phyloP scores from a whole-genome alignment of 2,797 vertebrate species.

The Myotis findleyi region DNA sequence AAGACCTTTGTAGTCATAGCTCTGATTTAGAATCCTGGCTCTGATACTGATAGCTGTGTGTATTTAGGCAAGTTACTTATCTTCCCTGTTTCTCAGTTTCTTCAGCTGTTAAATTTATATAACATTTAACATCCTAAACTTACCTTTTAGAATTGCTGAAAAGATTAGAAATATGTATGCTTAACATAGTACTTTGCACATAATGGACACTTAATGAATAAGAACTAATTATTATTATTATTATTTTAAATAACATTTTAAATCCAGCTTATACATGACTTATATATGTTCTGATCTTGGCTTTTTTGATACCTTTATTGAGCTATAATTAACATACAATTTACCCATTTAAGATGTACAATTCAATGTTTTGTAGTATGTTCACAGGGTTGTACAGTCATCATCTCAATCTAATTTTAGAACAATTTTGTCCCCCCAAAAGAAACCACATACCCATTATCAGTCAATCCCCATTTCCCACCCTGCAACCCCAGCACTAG shows the following conservation, averaged over 20 bases:
- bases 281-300: neutral
- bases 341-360: neutral
- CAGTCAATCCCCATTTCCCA: neutral
- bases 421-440: neutral
- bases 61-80: neutral
- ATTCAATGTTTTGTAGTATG: neutral
- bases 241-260: conserved; percentile 43
- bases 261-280: neutral
- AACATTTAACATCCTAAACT: conserved; percentile 3
- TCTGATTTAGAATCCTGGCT: conserved; percentile 41
- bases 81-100: conserved; percentile 7
- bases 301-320: conserved; percentile 14
- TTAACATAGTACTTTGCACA: neutral
- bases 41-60: neutral
- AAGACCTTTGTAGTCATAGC: conserved; percentile 19
- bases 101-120: conserved; percentile 45
- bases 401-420: conserved; percentile 37
- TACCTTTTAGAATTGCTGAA: conserved; percentile 41
- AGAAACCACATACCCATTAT: neutral
- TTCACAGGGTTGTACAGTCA: neutral
- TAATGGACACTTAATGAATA: neutral
- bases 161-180: conserved; percentile 7
- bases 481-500: neutral
- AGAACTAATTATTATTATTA: neutral
- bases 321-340: neutral